These are phyloP conservation scores for Pseudotriccus pelzelni DNA, from an alignment of 2,797 vertebrate species.

Conservation along the genomic window DNA sequence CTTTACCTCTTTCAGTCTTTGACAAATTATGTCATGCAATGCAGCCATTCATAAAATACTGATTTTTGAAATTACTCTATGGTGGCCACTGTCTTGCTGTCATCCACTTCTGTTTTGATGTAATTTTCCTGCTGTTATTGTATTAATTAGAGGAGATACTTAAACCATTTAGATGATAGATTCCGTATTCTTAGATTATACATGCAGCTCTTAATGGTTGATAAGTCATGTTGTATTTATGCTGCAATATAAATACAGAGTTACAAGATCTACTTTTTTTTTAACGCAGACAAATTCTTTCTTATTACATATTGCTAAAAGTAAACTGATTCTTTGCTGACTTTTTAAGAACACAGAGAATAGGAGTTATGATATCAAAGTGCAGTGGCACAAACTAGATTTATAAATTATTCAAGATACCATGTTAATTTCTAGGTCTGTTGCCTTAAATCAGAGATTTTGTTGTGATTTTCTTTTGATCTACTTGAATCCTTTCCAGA, in stretches of 20 bases:
- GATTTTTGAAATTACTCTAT: not conserved
- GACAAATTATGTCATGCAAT: not conserved
- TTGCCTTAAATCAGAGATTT: not conserved
- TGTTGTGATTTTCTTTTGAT: not conserved
- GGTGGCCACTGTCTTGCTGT: not conserved
- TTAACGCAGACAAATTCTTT: not conserved
- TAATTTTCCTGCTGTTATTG: not conserved
- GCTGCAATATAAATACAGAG: not conserved
- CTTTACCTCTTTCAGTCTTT: not conserved
- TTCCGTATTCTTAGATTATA: not conserved
- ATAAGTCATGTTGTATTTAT: not conserved
- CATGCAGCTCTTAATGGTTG: not conserved
- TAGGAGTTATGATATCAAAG: not conserved
- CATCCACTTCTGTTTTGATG: not conserved
- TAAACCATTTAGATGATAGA: not conserved
- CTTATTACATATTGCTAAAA: not conserved
- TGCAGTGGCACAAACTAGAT: not conserved
- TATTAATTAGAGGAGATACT: not conserved
- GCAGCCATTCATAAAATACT: not conserved
- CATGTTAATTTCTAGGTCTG: not conserved
- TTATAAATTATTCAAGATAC: not conserved
- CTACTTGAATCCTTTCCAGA: not conserved
- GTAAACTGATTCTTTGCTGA: not conserved
- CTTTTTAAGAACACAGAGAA: not conserved
- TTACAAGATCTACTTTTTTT: not conserved